These are phyloP conservation scores for Trididemnum nubilum DNA, from an alignment of 23 tunicate genomes.

Conservation along the genomic window DNA sequence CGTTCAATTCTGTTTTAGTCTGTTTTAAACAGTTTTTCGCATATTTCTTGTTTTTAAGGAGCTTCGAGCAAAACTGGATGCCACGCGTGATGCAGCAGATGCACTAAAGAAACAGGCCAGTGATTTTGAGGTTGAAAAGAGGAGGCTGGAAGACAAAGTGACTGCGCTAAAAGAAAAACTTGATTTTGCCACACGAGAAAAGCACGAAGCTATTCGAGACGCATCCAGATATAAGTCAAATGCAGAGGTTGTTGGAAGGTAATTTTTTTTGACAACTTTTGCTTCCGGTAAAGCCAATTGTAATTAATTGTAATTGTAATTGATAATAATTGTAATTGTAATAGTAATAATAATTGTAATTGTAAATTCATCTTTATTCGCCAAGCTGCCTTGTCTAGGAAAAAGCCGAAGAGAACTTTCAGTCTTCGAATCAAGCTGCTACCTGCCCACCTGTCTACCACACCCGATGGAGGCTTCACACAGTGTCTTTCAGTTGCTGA, in stretches of 20 bases:
- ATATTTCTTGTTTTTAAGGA: slow-evolving; percentile 65
- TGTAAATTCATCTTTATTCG: too few relatives aligned
- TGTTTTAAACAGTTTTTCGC: too few relatives aligned
- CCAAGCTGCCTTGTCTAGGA: too few relatives aligned
- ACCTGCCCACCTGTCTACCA: too few relatives aligned
- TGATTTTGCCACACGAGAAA: slow-evolving; percentile 62
- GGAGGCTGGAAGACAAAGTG: slow-evolving; percentile 65
- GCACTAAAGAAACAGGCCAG: slow-evolving; percentile 77
- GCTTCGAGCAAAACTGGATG: slow-evolving; percentile 91
- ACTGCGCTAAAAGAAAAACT: slow-evolving; percentile 65
- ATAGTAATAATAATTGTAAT: too few relatives aligned
- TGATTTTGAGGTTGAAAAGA: slow-evolving; percentile 50
- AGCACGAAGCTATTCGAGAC: slow-evolving; percentile 89
- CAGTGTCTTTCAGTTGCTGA: too few relatives aligned
- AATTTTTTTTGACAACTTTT: not conserved
- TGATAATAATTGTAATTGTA: too few relatives aligned
- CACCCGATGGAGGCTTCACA: too few relatives aligned
- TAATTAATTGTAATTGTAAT: too few relatives aligned
- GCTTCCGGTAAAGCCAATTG: not conserved
- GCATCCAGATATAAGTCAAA: slow-evolving; percentile 70
- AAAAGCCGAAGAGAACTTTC: too few relatives aligned
- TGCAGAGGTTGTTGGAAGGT: slow-evolving; percentile 92
- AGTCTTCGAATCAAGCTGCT: too few relatives aligned
- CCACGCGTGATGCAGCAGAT: slow-evolving; percentile 75
- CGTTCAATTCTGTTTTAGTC: too few relatives aligned